Evolutionary conservation across 2,797 vertebrate species (phyloP).

Genomic region (Hippocampus kuda): DNA sequence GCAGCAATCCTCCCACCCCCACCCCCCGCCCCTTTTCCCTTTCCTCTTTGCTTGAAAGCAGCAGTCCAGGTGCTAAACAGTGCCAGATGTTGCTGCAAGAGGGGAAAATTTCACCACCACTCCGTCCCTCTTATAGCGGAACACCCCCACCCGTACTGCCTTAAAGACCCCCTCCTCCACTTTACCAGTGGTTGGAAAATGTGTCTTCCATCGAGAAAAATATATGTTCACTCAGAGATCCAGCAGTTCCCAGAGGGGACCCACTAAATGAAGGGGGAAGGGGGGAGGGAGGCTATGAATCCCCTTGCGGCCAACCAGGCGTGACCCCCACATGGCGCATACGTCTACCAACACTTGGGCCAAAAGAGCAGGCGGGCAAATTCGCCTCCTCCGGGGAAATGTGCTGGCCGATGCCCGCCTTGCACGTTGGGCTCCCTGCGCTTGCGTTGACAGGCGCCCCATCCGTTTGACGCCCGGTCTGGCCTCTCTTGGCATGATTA

Average conservation of each 20-base stretch:
- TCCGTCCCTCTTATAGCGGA: conserved; percentile 9
- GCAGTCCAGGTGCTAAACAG: conserved; percentile 61
- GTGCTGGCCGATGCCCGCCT: neutral
- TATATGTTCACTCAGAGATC: conserved; percentile 48
- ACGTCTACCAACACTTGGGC: conserved; percentile 13
- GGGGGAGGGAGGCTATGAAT: conserved; percentile 20
- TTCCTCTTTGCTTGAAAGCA: conserved; percentile 39
- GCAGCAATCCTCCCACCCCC: neutral
- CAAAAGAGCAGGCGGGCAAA: conserved; percentile 4
- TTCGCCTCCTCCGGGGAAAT: conserved; percentile 4
- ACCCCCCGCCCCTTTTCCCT: conserved; percentile 32
- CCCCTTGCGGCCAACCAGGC: conserved; percentile 26
- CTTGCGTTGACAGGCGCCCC: neutral
- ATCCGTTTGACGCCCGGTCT: neutral
- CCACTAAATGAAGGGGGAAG: conserved; percentile 9
- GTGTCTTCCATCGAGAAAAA: conserved; percentile 61
- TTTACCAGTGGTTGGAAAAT: conserved; percentile 59
- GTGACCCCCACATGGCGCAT: conserved; percentile 29
- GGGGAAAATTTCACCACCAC: conserved; percentile 5
- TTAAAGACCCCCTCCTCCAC: conserved; percentile 12
- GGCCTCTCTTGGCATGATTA: neutral
- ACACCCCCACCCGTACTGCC: conserved; percentile 6
- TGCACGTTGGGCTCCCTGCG: neutral
- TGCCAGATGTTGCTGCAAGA: conserved; percentile 59
- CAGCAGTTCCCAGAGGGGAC: conserved; percentile 32